Evolutionary conservation across 2,113 vertebrate species (phyloP).

Genomic region (Oreotragus oreotragus): DNA sequence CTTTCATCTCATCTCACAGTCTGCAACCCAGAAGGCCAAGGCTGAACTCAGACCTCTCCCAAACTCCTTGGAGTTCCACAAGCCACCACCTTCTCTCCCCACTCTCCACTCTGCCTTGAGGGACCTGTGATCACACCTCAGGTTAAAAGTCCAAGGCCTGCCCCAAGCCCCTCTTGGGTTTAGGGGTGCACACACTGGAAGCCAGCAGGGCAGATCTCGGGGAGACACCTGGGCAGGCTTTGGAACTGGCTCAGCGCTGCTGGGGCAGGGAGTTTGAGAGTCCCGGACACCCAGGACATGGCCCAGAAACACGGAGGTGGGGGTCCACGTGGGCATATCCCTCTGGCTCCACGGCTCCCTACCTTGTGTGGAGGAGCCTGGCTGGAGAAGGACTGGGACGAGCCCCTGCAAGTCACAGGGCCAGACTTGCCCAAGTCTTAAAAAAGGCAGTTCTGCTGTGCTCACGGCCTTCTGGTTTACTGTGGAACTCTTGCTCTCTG

Average conservation of each 20-base stretch:
- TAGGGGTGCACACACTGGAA: neutral
- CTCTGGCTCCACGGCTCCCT: neutral
- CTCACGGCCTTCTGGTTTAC: neutral
- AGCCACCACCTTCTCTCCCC: neutral
- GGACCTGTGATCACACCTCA: neutral
- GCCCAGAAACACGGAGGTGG: neutral
- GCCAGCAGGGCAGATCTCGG: neutral
- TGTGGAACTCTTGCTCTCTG: neutral
- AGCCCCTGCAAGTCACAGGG: neutral
- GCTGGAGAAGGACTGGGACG: neutral
- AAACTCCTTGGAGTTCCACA: neutral
- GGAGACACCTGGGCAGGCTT: neutral
- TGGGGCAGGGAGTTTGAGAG: neutral
- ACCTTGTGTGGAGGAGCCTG: neutral
- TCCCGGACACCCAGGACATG: neutral
- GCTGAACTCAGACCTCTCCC: neutral
- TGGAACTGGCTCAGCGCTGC: neutral
- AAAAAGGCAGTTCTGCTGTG: neutral
- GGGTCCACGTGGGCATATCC: neutral
- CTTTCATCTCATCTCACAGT: neutral
- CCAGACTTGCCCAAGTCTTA: neutral
- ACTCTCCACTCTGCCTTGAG: neutral
- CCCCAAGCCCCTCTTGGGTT: too few relatives aligned
- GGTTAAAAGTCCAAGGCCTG: neutral
- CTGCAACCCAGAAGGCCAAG: neutral